Evolutionary conservation across 92 coral and sea anemone genomes (phyloP), one percentile per base, ranked within the genome.

Genomic region (Chrysogorgia sp.): DNA sequence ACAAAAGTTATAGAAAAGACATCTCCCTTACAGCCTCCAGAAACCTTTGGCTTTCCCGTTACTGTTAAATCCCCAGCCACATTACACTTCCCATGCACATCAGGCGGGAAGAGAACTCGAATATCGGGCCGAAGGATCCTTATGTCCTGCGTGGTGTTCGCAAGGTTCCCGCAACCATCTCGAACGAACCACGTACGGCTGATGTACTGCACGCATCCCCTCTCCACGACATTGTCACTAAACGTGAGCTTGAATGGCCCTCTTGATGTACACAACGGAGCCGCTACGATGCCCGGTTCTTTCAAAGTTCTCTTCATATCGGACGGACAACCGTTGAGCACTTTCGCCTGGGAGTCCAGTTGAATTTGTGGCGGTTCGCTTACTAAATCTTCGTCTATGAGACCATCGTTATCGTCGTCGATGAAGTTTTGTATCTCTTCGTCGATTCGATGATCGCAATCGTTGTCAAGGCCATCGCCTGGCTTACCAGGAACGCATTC

Each of bases 371-470:
- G 92, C 1, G 69, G 80, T 6, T 64, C 83, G 0, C 90, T 69
- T 29, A 75, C 92, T 28, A 90, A 78, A 63, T 93, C 97, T 77
- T 93, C 97, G 78, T 93, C 97, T 22, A 90, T 77, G 6, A 50
- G 20, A 47, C 79, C 96, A 66, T 93, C 97, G 0, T 81, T 79
- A 37, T 93, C 97, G 82, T 93, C 96, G 63, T 93, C 97, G 0
- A 77, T 70, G 9, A 61, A 86, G 71, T 93, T 88, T 31, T 58
- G 68, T 19, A 86, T 60, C 69, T 92, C 97, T 69, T 92, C 97
- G 67, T 92, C 97, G 30, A 89, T 90, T 32, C 32, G 33, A 21
- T 88, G 89, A 67, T 92, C 97, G 49, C 97, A 92, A 30, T 92
- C 97, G 34, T 92, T 92, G 56, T 92, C 97, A 9, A 86, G 65